phyloP scores from a whole-genome alignment of 2,797 vertebrate genomes.

The Agapornis canus region DNA sequence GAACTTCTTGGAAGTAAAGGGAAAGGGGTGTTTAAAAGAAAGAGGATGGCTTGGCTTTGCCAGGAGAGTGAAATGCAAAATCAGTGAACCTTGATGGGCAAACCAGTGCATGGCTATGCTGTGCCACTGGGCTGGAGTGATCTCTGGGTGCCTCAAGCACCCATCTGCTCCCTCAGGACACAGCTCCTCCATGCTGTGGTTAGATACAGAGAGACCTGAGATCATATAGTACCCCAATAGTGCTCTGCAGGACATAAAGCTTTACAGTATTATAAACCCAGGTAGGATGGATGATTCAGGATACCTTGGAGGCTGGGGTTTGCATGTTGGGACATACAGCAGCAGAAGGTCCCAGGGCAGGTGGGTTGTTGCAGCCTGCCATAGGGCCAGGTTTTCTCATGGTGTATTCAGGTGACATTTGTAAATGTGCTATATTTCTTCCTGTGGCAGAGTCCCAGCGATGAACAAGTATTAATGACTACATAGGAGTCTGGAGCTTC shows the following conservation, averaged over 20 bases:
- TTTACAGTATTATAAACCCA: not conserved
- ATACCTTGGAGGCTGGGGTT: not conserved
- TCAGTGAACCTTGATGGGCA: not conserved
- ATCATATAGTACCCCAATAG: rapidly evolving
- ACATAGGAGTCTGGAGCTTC: rapidly evolving
- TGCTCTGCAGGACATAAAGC: not conserved
- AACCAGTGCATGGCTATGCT: rapidly evolving
- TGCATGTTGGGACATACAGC: rapidly evolving
- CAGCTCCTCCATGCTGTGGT: rapidly evolving
- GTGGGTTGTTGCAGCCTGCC: rapidly evolving
- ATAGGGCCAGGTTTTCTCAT: rapidly evolving
- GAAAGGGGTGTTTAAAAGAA: not conserved
- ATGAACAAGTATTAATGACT: not conserved
- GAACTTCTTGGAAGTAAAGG: not conserved
- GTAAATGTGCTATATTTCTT: rapidly evolving
- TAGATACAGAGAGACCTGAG: rapidly evolving
- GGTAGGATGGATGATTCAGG: not conserved
- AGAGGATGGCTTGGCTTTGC: not conserved
- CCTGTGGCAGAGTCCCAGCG: not conserved
- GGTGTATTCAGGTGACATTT: rapidly evolving
- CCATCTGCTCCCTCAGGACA: rapidly evolving
- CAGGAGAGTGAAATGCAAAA: not conserved
- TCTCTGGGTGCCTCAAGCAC: not conserved
- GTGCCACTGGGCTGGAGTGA: not conserved
- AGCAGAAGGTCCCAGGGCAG: not conserved